phyloP scores from a whole-genome alignment of 2,888 invertebrate species.

The Dichetophora obliterata region DNA sequence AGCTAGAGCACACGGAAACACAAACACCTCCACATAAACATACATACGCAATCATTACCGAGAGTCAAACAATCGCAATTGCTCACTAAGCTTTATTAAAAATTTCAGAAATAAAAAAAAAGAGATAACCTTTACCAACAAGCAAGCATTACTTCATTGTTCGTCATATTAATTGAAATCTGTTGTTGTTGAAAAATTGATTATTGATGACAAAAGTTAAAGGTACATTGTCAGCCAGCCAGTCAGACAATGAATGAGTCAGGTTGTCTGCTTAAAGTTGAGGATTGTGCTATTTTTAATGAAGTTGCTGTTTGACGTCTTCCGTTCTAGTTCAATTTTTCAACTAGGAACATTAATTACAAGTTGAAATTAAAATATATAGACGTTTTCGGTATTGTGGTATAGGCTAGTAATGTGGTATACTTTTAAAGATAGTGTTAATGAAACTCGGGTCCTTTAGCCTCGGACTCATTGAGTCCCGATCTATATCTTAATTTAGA shows the following conservation, averaged over 20 bases:
- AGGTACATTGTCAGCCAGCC: neutral
- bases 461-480: too few relatives aligned
- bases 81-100: neutral
- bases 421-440: too few relatives aligned
- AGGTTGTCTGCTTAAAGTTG: too few relatives aligned
- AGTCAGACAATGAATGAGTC: neutral
- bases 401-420: too few relatives aligned
- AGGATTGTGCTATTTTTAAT: too few relatives aligned
- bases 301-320: too few relatives aligned
- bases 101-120: neutral
- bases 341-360: too few relatives aligned
- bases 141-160: conserved; percentile 15
- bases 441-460: too few relatives aligned
- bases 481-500: too few relatives aligned
- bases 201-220: conserved; percentile 47
- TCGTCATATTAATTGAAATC: conserved; percentile 48
- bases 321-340: too few relatives aligned
- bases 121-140: neutral
- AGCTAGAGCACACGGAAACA: neutral
- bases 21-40: conserved; percentile 1
- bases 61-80: neutral
- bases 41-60: neutral
- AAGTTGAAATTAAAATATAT: too few relatives aligned
- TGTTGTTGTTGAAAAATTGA: conserved; percentile 48
- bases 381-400: too few relatives aligned